Percentiles rank a stretch among this genome's conserved stretches.
phyloP scores from a whole-genome alignment of 2,113 vertebrate species.

The Oxygymnocypris stewartii region DNA sequence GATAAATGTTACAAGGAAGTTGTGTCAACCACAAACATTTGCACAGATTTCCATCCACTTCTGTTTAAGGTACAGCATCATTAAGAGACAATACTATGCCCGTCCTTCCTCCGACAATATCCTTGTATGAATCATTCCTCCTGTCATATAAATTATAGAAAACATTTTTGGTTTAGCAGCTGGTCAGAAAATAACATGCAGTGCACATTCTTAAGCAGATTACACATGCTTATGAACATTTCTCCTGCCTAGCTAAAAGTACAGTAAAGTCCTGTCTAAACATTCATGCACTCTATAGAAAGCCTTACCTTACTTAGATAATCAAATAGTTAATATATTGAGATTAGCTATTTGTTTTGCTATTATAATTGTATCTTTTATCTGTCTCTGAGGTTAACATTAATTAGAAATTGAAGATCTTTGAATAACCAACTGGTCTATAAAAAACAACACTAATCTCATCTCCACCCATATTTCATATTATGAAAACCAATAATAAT shows the following conservation, averaged over 20 bases:
- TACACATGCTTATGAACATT: neutral
- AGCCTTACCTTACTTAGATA: neutral
- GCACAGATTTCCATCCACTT: neutral
- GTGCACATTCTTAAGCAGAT: conserved; percentile 18
- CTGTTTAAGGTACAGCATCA: conserved; percentile 15
- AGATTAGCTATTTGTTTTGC: neutral
- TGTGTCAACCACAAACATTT: neutral
- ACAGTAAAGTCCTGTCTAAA: conserved; percentile 14
- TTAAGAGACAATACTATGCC: conserved; percentile 2
- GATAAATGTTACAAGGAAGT: neutral
- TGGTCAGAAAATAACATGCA: conserved; percentile 10
- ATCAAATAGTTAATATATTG: neutral
- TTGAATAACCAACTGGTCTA: neutral
- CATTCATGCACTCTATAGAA: neutral
- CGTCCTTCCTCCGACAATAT: neutral
- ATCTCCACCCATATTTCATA: neutral
- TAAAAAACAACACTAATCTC: conserved; percentile 3
- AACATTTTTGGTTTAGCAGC: conserved; percentile 13
- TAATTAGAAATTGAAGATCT: conserved; percentile 13
- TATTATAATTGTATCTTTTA: neutral
- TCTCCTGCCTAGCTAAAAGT: neutral
- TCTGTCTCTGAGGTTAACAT: conserved; percentile 12
- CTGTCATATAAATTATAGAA: conserved; percentile 35
- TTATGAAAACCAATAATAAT: neutral
- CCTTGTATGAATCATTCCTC: conserved; percentile 31